Conservation (phyloP, 2,113 vertebrate species). For the Prietella phreatophila region DNA sequence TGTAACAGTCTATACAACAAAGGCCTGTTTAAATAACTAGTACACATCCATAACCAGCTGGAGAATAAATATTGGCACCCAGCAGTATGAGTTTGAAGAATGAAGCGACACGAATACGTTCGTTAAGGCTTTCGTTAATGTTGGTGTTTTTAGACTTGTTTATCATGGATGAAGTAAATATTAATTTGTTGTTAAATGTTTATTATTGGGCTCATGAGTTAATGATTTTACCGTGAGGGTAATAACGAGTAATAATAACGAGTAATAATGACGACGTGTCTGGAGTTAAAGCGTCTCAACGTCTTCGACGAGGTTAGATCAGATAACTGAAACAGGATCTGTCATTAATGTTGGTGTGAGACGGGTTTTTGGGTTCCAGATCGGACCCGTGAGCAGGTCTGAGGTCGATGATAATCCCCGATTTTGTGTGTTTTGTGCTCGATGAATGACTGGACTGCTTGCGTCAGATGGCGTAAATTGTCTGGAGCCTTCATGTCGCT, state of each 20-base stretch:
- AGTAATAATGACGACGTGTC: neutral
- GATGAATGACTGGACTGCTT: conserved; percentile 16
- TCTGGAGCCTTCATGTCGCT: conserved; percentile 45
- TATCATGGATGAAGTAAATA: neutral
- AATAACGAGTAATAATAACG: neutral
- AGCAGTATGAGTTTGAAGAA: neutral
- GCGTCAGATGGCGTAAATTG: conserved; percentile 47
- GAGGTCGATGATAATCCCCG: conserved; percentile 34
- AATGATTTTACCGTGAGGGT: neutral
- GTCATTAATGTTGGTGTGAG: neutral
- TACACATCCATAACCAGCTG: neutral
- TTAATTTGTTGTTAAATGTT: too few relatives aligned
- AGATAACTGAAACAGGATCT: neutral
- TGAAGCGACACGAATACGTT: neutral
- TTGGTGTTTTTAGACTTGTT: neutral
- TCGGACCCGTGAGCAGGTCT: conserved; percentile 15
- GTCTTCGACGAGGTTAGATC: neutral
- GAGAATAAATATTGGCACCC: neutral
- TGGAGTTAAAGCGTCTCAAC: neutral
- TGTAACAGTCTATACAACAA: neutral
- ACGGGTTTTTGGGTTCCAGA: neutral
- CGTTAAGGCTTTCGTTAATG: neutral
- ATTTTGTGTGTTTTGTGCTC: neutral
- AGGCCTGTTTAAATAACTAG: neutral
- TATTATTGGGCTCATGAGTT: neutral